Conservation (phyloP, 37 sponge, comb jelly and placozoan species). For the Tethya wilhelma region DNA sequence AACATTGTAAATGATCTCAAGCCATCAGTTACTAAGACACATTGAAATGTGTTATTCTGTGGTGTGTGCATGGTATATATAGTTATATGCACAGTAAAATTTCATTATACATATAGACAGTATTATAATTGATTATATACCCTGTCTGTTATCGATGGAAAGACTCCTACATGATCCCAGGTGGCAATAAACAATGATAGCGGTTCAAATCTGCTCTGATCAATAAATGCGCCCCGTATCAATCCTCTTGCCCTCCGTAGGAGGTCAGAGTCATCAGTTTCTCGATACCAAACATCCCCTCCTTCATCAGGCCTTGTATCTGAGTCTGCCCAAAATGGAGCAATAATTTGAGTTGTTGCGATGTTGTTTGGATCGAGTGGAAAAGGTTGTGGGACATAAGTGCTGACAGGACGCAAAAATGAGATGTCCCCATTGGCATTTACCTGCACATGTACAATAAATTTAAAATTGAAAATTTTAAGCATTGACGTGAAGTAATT, state of each 20-base stretch:
- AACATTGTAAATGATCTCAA: neutral
- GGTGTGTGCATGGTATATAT: too few relatives aligned
- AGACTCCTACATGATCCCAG: too few relatives aligned
- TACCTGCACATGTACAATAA: neutral
- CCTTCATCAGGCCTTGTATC: neutral
- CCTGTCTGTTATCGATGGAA: too few relatives aligned
- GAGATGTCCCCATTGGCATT: neutral
- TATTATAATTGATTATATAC: too few relatives aligned
- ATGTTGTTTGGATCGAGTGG: neutral
- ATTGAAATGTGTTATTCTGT: neutral
- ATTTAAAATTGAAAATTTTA: too few relatives aligned
- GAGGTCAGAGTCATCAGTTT: neutral
- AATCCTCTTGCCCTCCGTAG: neutral
- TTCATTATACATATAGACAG: too few relatives aligned
- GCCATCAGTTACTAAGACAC: neutral
- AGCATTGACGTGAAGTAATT: too few relatives aligned
- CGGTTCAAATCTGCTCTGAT: neutral
- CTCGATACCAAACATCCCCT: neutral
- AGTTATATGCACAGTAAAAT: too few relatives aligned
- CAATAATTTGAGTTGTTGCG: too few relatives aligned
- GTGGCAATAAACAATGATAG: neutral
- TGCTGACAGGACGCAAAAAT: neutral
- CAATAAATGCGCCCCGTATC: too few relatives aligned
- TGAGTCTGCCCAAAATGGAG: slow-evolving; percentile 2
- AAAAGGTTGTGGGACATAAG: neutral